phyloP scores from a whole-genome alignment of 2,888 invertebrate genomes.

The Teleiodes luculella region DNA sequence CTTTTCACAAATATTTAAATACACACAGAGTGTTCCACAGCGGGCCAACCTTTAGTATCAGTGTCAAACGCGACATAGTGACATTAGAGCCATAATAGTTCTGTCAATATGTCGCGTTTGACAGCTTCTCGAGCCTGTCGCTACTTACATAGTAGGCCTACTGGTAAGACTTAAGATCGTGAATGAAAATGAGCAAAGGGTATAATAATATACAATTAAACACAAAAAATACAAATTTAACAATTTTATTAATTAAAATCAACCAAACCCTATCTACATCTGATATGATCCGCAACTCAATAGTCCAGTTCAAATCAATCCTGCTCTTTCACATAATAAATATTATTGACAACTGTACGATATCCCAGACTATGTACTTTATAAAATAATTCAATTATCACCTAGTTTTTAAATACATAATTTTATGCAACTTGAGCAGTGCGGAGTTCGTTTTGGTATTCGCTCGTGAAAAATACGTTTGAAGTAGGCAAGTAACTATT shows the following conservation, averaged over 20 bases:
- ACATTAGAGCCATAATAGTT: no score
- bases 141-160: no score
- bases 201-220: neutral
- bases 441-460: constrained; percentile 26
- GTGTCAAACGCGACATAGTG: no score
- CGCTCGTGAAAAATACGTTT: constrained; percentile 1
- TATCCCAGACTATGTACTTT: constrained; percentile 18
- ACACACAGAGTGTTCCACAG: no score
- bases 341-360: constrained; percentile 13
- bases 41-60: no score
- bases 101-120: no score
- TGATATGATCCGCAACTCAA: constrained; percentile 68
- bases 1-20: no score
- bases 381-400: constrained; percentile 39
- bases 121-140: no score
- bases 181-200: no score
- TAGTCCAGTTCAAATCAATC: constrained; percentile 23
- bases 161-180: no score
- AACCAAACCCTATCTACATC: constrained; percentile 69
- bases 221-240: constrained; percentile 60
- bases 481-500: no score
- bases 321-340: constrained; percentile 12
- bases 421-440: constrained; percentile 46
- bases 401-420: constrained; percentile 34
- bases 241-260: constrained; percentile 68